Evolutionary conservation across 2,797 vertebrate species (phyloP), one percentile per base, ranked within the genome.

Genomic region (Sebastolobus alascanus): DNA sequence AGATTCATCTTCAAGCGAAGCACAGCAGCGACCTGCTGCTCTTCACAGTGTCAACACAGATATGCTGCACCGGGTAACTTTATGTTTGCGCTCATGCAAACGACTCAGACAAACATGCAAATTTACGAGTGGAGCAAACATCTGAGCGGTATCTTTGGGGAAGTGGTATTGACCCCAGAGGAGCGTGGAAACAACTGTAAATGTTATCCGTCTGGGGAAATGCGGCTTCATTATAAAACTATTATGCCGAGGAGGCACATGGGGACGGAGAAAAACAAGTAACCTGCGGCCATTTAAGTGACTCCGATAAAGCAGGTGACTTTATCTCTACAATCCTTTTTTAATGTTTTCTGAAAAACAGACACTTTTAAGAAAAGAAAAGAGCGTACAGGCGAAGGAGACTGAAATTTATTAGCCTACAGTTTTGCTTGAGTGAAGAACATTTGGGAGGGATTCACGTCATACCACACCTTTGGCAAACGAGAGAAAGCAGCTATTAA

Each of bases 381-480:
- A 74, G 83, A 86, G 83, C 46, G 70, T 86, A 88, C 69, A 86
- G 93, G 86, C 73, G 80, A 89, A 90, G 87, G 91, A 94, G 94
- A 96, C 87, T 93, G 93, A 95, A 95, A 91, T 98, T 98, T 98
- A 99, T 99, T 96, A 94, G 95, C 96, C 96, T 97, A 97, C 89
- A 93, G 92, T 93, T 73, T 95, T 94, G 90, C 93, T 92, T 94
- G 96, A 96, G 96, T 97, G 97, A 96, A 77, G 93, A 93, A 94
- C 87, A 90, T 96, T 95, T 96, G 95, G 95, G 96, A 93, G 93
- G 88, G 95, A 95, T 92, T 96, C 93, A 95, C 91, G 92, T 94
- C 92, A 94, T 91, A 94, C 89, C 95, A 96, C 95, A 95, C 96
- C 97, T 98, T 98, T 98, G 97, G 97, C 97, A 98, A 97, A 96